Evolutionary conservation across 2,113 vertebrate species (phyloP), one percentile per base, ranked within the genome.

Genomic region (Microtus oregoni): DNA sequence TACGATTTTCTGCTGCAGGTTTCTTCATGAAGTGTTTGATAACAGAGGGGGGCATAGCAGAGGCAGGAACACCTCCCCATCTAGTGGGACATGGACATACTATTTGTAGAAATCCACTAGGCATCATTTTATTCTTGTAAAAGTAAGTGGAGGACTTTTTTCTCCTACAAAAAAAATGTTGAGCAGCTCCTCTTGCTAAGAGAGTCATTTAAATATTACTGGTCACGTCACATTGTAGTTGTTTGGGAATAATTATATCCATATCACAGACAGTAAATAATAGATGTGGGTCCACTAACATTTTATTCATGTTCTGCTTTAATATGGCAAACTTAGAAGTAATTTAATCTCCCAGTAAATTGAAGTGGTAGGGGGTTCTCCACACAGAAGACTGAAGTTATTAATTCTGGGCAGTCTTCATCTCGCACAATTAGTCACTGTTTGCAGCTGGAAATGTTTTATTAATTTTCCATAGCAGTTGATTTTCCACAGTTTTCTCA

Each of bases 231-330:
- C 98, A 98, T 98, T 99, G 98, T 99, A 97, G 98, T 99, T 99
- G 98, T 99, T 99, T 99, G 98, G 98, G 98, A 99, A 99, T 99
- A 99, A 99, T 99, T 99, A 99, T 99, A 99, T 99, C 99, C 99
- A 99, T 99, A 99, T 99, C 99, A 99, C 99, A 99, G 99, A 99
- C 99, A 99, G 99, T 99, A 99, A 99, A 99, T 99, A 99, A 99
- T 99, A 99, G 99, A 99, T 99, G 98, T 98, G 97, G 98, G 98
- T 98, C 98, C 98, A 97, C 98, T 98, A 98, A 98, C 98, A 96
- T 98, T 99, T 98, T 98, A 98, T 99, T 99, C 99, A 99, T 99
- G 98, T 99, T 99, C 99, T 98, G 98, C 99, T 99, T 99, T 99
- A 99, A 99, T 99, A 99, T 98, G 98, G 99, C 99, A 99, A 99